Evolutionary conservation across 92 coral and sea anemone species (phyloP).

Genomic region (Epizoanthus ramosus): DNA sequence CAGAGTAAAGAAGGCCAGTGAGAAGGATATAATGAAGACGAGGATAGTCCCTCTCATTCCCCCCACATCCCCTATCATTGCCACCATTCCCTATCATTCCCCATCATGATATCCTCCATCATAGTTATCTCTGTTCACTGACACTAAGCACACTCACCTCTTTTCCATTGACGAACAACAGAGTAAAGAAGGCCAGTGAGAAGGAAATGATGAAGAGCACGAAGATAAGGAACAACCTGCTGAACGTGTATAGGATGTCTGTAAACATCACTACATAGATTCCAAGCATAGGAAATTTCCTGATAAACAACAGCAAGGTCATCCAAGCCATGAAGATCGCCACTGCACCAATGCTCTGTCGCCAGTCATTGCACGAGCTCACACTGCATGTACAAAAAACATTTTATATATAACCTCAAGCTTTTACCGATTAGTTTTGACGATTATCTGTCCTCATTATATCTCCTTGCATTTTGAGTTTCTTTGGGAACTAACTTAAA

Average conservation of each 20-base stretch:
- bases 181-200: slow-evolving; percentile 80
- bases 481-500: no score
- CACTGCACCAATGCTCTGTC: slow-evolving; percentile 81
- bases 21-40: slow-evolving; percentile 64
- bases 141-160: neutral
- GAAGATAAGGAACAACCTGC: slow-evolving; percentile 76
- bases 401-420: no score
- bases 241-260: slow-evolving; percentile 80
- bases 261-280: slow-evolving; percentile 98
- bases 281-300: slow-evolving; percentile 95
- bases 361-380: slow-evolving; percentile 54
- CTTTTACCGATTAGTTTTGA: no score
- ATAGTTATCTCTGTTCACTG: neutral
- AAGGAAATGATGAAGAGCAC: slow-evolving; percentile 81
- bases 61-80: slow-evolving; percentile 22
- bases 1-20: slow-evolving; percentile 78
- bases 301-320: slow-evolving; percentile 76
- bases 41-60: neutral
- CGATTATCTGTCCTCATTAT: no score
- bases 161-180: slow-evolving; percentile 52
- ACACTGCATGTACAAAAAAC: no score
- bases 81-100: neutral
- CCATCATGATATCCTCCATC: no score
- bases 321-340: slow-evolving; percentile 92
- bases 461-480: no score